Base-by-base conservation (phyloP, 2,888 invertebrate genomes). In the Rhamphomyia laevipes region DNA sequence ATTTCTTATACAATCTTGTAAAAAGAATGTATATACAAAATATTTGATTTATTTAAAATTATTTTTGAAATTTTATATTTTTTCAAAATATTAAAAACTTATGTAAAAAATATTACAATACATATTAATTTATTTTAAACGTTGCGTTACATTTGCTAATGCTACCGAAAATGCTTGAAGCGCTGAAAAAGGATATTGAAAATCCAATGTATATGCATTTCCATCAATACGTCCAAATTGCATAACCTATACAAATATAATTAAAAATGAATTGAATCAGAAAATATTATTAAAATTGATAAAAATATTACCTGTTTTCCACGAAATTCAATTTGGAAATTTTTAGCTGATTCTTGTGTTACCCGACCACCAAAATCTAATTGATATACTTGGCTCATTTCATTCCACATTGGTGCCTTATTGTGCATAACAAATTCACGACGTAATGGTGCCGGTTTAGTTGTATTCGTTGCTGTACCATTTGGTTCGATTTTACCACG, bases 141-240 rank as follows among this genome's bases (percentile, higher is more conserved):
- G 70, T 60, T 71, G 70, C 43, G 70, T 71, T 35, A 71, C 70
- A 60, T 71, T 71, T 45, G 71, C 71, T 63, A 99, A 78, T 55
- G 97, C 97, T 52, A 99, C 96, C 48, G 95, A 93, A 74, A 99
- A 97, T 51, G 97, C 97, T 74, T 99, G 97, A 54, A 96, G 80
- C 57, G 96, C 95, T 51, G 94, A 92, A 75, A 99, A 97, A 30
- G 99, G 99, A 72, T 95, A 92, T 71, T 97, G 95, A 74, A 96
- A 96, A 76, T 99, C 99, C 64, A 99, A 74, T 0, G 99, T 97
- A 74, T 97, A 99, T 42, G 96, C 95, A 70, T 96, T 96, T 60
- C 91, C 92, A 73, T 97, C 97, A 61, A 99, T 97, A 52, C 97
- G 81, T 12, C 97, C 97, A 73, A 99, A 99, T 73, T 99, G 97